These are phyloP conservation scores for Patagioenas fasciata DNA, from an alignment of 2,113 vertebrate species.

Conservation along the genomic window DNA sequence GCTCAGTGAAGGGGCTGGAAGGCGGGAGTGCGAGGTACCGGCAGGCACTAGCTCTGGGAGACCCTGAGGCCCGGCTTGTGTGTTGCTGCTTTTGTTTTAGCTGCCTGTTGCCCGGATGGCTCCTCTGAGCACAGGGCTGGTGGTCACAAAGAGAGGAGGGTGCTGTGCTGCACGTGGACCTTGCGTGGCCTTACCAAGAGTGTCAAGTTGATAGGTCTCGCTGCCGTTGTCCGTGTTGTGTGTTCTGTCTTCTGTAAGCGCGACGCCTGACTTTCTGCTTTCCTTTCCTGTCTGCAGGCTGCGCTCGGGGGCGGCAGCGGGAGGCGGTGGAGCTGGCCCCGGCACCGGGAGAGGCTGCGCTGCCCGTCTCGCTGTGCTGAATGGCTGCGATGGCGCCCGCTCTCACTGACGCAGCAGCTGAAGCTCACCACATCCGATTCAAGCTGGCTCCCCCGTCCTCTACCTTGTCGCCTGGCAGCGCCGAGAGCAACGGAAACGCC, in stretches of 20 bases:
- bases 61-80: fast-evolving
- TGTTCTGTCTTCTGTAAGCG: fast-evolving
- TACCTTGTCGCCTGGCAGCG: constrained; percentile 92
- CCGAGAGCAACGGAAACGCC: constrained; percentile 95
- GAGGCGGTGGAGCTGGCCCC: constrained; percentile 89
- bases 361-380: constrained; percentile 95
- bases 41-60: neutral
- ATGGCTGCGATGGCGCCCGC: constrained; percentile 99
- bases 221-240: fast-evolving
- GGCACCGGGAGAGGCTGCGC: constrained; percentile 85
- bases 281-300: constrained; percentile 74
- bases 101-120: neutral
- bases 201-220: fast-evolving
- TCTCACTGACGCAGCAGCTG: constrained; percentile 99
- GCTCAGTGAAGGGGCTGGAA: fast-evolving
- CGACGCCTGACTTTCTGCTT: neutral
- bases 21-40: neutral
- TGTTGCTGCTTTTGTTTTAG: neutral
- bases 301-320: constrained; percentile 86
- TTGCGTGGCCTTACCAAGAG: neutral
- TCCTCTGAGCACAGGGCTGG: fast-evolving
- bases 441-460: constrained; percentile 98
- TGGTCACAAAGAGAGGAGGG: neutral
- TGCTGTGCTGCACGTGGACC: fast-evolving
- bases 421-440: constrained; percentile 99